Conservation (phyloP, 2,888 invertebrate species). For the Criorhina ranunculi region DNA sequence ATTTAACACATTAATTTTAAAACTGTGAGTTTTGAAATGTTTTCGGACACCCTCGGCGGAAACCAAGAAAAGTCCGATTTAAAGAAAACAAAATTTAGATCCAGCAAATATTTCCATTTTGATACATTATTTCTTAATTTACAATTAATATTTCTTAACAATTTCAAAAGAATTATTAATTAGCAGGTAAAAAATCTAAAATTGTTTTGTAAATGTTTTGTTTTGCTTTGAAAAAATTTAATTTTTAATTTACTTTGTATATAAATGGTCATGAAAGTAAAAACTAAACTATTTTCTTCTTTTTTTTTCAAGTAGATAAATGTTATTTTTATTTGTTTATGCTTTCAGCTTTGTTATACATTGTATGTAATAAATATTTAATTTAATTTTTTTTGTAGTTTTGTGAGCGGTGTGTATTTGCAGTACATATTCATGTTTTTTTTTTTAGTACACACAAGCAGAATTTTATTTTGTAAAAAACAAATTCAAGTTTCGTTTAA, state of each 20-base stretch:
- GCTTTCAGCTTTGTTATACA: slow-evolving; percentile 40
- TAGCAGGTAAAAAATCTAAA: slow-evolving; percentile 73
- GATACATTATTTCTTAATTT: slow-evolving; percentile 34
- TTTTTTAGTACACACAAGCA: slow-evolving; percentile 58
- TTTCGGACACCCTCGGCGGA: not conserved
- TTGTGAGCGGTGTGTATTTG: slow-evolving; percentile 49
- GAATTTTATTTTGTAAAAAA: slow-evolving; percentile 34
- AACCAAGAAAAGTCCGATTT: not conserved
- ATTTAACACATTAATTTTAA: too few species aligned
- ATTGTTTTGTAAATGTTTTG: slow-evolving; percentile 61
- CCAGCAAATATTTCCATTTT: slow-evolving; percentile 34
- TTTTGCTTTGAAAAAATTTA: slow-evolving; percentile 42
- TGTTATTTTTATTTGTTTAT: slow-evolving; percentile 18
- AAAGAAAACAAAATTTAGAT: slow-evolving; percentile 9
- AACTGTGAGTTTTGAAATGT: not conserved
- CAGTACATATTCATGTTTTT: not conserved
- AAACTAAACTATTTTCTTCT: not conserved
- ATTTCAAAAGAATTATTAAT: slow-evolving; percentile 52
- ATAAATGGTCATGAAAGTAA: slow-evolving; percentile 54
- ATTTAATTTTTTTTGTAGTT: slow-evolving; percentile 29
- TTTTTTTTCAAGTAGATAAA: slow-evolving; percentile 23
- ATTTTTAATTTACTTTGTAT: slow-evolving; percentile 47
- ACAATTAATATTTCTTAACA: slow-evolving; percentile 36
- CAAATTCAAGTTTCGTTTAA: slow-evolving; percentile 54
- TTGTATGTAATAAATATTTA: slow-evolving; percentile 19